Percentiles rank a stretch among this genome's conserved stretches.
phyloP scores from a whole-genome alignment of 2,888 invertebrate species.

The Erynnis tages region DNA sequence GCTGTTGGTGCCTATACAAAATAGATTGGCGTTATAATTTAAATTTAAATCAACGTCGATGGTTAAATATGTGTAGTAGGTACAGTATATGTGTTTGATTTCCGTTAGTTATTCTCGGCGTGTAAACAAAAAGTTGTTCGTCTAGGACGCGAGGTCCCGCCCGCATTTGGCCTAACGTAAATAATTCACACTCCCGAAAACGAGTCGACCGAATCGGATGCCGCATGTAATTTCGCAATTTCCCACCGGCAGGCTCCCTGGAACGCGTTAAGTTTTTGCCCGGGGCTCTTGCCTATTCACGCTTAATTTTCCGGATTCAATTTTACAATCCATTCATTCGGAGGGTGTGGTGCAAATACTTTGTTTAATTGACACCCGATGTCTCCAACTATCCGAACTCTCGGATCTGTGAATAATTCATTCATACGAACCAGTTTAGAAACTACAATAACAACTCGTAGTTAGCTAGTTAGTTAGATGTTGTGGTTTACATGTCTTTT shows the following conservation, averaged over 20 bases:
- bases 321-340: conserved; percentile 64
- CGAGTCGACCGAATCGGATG: conserved; percentile 57
- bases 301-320: conserved; percentile 71
- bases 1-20: too few species aligned
- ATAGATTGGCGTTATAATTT: too few species aligned
- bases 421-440: conserved; percentile 52
- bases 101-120: conserved; percentile 8
- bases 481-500: neutral
- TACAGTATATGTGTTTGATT: conserved; percentile 10
- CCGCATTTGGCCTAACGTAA: conserved; percentile 60
- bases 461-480: conserved; percentile 44
- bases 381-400: conserved; percentile 46
- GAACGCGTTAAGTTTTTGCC: conserved; percentile 72
- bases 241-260: conserved; percentile 59
- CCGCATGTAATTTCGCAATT: conserved; percentile 68
- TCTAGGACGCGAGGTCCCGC: conserved; percentile 42
- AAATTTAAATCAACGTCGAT: too few species aligned
- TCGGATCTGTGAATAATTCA: conserved; percentile 59
- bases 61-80: neutral
- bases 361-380: conserved; percentile 64
- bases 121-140: conserved; percentile 52
- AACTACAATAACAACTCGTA: conserved; percentile 46
- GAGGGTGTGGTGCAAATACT: conserved; percentile 62
- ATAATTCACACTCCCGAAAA: conserved; percentile 62
- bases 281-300: conserved; percentile 53